Conservation (phyloP, 2,113 vertebrate species). For the Spea bombifrons region DNA sequence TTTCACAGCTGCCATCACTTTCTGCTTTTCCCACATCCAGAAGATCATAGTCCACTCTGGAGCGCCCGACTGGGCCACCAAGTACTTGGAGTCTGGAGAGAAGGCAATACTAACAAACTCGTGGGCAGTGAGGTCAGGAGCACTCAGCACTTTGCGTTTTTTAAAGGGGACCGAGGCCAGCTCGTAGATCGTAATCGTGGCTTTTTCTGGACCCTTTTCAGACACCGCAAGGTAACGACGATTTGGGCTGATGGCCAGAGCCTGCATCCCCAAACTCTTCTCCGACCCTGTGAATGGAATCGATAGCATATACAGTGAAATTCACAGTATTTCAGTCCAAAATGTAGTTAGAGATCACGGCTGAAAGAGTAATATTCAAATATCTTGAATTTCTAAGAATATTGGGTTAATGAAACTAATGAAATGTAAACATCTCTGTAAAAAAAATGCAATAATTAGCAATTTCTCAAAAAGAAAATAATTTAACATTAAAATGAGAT, state of each 20-base stretch:
- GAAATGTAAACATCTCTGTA: too few relatives aligned
- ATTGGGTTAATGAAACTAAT: too few relatives aligned
- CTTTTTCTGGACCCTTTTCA: constrained; percentile 69
- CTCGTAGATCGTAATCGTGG: constrained; percentile 78
- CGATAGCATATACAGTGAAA: neutral
- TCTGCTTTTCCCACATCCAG: constrained; percentile 91
- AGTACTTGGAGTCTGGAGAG: constrained; percentile 83
- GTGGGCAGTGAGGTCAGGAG: constrained; percentile 61
- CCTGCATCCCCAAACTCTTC: constrained; percentile 73
- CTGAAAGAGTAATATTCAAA: too few relatives aligned
- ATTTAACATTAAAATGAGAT: too few relatives aligned
- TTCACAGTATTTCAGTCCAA: neutral
- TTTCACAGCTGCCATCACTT: constrained; percentile 72
- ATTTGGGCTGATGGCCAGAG: constrained; percentile 80
- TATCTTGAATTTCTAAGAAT: too few relatives aligned
- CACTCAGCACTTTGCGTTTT: constrained; percentile 71
- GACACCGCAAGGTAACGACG: constrained; percentile 83
- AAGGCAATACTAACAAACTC: constrained; percentile 80
- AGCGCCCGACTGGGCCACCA: constrained; percentile 74
- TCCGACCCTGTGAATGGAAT: constrained; percentile 71
- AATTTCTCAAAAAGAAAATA: too few relatives aligned
- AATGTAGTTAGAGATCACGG: too few relatives aligned
- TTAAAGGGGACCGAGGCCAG: constrained; percentile 72
- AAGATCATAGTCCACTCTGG: constrained; percentile 75
- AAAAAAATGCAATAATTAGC: too few relatives aligned